Conservation (phyloP, 2,888 invertebrate species). For the Anticlea derivata region DNA sequence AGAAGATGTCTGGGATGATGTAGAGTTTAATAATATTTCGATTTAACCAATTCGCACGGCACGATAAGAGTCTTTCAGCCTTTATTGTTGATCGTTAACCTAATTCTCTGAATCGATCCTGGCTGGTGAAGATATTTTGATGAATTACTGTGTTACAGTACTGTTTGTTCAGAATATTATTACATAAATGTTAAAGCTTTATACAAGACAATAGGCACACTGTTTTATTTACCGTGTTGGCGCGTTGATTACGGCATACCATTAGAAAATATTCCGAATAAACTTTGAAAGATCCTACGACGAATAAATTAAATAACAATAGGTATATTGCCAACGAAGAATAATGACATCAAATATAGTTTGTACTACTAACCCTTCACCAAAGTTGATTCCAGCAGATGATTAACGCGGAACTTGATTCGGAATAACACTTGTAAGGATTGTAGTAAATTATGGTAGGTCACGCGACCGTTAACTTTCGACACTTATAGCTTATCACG, state of each 20-base stretch:
- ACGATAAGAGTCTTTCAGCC: conserved; percentile 20
- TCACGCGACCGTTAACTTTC: conserved; percentile 21
- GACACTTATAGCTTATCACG: conserved; percentile 12
- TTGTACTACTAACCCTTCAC: no score
- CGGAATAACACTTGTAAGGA: conserved; percentile 9
- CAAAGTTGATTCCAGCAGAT: conserved; percentile 10
- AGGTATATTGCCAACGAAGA: neutral
- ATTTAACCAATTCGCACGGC: conserved; percentile 17
- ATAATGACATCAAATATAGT: no score
- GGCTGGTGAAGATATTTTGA: conserved; percentile 12
- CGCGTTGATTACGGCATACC: no score
- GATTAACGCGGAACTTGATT: conserved; percentile 6
- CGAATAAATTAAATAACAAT: no score
- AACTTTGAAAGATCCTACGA: no score
- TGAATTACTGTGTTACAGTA: conserved; percentile 14
- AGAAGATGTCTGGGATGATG: neutral
- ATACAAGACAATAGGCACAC: no score
- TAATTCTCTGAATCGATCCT: conserved; percentile 30
- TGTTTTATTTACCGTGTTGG: no score
- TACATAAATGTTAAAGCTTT: no score
- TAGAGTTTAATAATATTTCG: conserved; percentile 14
- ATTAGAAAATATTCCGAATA: no score
- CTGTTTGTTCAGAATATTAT: conserved; percentile 9
- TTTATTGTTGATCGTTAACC: conserved; percentile 31
- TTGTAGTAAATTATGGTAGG: conserved; percentile 14